Evolutionary conservation across 1,140 invertebrate species (phyloP).

Genomic region (Apis laboriosa): DNA sequence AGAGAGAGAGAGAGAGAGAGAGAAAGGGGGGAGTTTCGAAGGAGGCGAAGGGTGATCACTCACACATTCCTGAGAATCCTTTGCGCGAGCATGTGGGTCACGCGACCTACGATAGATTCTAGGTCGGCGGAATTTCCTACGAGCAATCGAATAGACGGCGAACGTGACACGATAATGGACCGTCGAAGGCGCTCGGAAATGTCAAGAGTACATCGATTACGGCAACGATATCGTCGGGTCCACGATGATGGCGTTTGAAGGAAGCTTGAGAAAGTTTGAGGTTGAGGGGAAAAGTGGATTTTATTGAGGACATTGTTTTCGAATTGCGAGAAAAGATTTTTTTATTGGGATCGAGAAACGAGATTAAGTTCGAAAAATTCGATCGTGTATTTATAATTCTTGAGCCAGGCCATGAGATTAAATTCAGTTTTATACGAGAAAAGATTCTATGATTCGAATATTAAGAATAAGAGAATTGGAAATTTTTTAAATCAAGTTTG

Average conservation of each 20-base stretch:
- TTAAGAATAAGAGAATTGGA: too few species aligned
- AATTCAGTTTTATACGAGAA: too few species aligned
- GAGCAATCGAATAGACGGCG: slow-evolving; percentile 49
- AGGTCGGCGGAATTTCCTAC: slow-evolving; percentile 53
- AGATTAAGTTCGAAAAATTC: too few species aligned
- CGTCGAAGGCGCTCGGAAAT: slow-evolving; percentile 42
- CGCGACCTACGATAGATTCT: slow-evolving; percentile 42
- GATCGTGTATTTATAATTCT: too few species aligned
- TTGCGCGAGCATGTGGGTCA: slow-evolving; percentile 50
- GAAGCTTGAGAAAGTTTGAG: neutral
- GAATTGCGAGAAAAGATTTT: too few species aligned
- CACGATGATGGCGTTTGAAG: neutral
- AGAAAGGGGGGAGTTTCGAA: neutral
- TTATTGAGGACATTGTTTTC: neutral
- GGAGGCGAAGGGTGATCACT: slow-evolving; percentile 41
- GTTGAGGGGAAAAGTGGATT: neutral
- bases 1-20: neutral
- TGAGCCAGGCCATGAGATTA: too few species aligned
- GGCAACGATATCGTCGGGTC: neutral
- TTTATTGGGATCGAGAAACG: too few species aligned
- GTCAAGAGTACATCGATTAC: slow-evolving; percentile 36
- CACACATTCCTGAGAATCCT: slow-evolving; percentile 60
- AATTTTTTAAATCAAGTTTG: too few species aligned
- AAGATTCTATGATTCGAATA: too few species aligned
- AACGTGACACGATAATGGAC: slow-evolving; percentile 47